A percentile compares a stretch with the other conserved stretches of the same genome.
phyloP scores from a whole-genome alignment of 2,797 vertebrate species.

The Arctocebus calabarensis region DNA sequence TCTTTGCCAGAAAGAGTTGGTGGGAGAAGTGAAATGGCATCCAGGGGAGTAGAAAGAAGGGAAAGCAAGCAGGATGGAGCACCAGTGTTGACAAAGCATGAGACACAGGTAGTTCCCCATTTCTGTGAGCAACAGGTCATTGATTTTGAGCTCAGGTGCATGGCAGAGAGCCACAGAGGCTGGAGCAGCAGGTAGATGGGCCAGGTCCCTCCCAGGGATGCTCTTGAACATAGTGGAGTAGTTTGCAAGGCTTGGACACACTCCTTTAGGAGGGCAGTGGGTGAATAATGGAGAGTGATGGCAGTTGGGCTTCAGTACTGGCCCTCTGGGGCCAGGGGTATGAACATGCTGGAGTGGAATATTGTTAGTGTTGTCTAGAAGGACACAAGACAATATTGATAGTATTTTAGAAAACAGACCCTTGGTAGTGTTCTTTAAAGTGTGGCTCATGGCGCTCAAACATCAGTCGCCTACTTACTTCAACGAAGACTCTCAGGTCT shows the following conservation, averaged over 20 bases:
- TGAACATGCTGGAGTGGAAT: background rate
- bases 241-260: background rate
- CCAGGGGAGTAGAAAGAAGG: background rate
- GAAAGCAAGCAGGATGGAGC: background rate
- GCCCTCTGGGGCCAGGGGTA: background rate
- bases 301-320: background rate
- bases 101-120: background rate
- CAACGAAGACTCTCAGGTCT: background rate
- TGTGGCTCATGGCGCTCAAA: fast-evolving
- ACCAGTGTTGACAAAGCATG: fast-evolving
- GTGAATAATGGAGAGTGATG: fast-evolving
- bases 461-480: background rate
- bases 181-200: background rate
- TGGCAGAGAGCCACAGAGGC: background rate
- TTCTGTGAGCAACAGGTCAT: background rate
- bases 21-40: background rate
- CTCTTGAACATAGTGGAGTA: background rate
- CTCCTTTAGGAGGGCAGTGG: background rate
- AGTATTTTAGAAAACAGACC: background rate
- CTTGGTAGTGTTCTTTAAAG: background rate
- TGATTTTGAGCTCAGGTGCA: background rate
- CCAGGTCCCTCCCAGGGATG: background rate
- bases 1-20: background rate
- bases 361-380: background rate
- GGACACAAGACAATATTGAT: background rate